Base-by-base conservation (phyloP, 2,888 invertebrate genomes). In the Bedellia somnulentella region DNA sequence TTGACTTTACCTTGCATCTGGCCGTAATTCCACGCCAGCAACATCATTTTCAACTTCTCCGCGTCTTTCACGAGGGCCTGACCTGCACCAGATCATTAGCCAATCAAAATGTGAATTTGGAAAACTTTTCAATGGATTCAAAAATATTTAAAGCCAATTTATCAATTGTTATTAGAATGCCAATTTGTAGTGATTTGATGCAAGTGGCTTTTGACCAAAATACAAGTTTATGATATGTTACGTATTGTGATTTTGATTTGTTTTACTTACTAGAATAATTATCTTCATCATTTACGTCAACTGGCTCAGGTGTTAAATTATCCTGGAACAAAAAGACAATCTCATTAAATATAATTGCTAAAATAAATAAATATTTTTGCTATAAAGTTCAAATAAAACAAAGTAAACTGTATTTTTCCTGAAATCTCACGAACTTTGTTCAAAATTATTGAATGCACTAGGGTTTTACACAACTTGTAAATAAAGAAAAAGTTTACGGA, bases 1-100 rank as follows among this genome's bases (percentile, higher is more conserved):
- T n/a, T n/a, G n/a, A n/a, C 8, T 39, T 78, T 81, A 81, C 81
- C 81, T 82, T 80, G 84, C 51, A 79, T 71, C 60, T 88, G 87
- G 77, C 85, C 85, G 79, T 88, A 88, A 82, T 89, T 89, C 89
- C 89, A 89, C 57, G 89, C 89, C 60, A 89, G 82, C 71, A 89
- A 82, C 88, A 89, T 89, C 78, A 88, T 80, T 80, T 89, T 89
- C 78, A 89, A 81, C 79, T 89, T 89, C 79, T 89, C 89, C 52
- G 87, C 87, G 64, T 89, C 89, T 82, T 89, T 89, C 82, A 85
- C 80, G 78, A 60, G 57, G 66, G 55, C 71, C 54, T 73, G 70
- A 73, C 75, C 75, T 75, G 75, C 75, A 75, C 63, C 75, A 73
- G 67, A 70, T 73, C 73, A 71, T 67, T 55, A 46, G 55, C 60